Conservation (phyloP, 1,140 invertebrate species). For the Brachystomella parvula region DNA sequence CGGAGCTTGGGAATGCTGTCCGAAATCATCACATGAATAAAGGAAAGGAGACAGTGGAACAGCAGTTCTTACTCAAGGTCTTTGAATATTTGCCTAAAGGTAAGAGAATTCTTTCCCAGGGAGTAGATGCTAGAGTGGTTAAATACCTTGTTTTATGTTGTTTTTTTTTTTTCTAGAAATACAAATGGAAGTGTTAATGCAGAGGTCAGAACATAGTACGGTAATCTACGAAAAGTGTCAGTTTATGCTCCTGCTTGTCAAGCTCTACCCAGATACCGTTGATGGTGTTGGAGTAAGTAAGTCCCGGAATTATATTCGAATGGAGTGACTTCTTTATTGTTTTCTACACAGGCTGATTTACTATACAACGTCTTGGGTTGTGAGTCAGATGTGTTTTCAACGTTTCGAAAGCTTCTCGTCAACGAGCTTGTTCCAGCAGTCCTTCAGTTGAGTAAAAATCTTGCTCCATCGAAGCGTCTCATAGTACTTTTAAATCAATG, state of each 20-base stretch:
- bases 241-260: conserved; percentile 30
- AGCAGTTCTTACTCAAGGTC: conserved; percentile 27
- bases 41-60: conserved; percentile 22
- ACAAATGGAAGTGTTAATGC: conserved; percentile 32
- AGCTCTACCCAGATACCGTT: conserved; percentile 34
- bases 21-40: conserved; percentile 23
- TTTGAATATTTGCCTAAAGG: conserved; percentile 27
- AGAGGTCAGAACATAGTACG: conserved; percentile 21
- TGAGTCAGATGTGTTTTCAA: conserved; percentile 29
- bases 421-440: conserved; percentile 34
- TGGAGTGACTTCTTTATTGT: background rate
- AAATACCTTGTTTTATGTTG: background rate
- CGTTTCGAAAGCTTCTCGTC: conserved; percentile 30
- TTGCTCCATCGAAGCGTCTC: conserved; percentile 19
- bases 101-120: conserved; percentile 12
- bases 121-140: background rate
- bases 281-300: conserved; percentile 20
- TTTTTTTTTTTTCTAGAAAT: conserved; percentile 17
- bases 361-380: conserved; percentile 26
- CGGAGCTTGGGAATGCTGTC: conserved; percentile 29
- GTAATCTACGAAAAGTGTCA: conserved; percentile 33
- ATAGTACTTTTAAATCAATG: conserved; percentile 29
- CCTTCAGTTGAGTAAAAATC: conserved; percentile 23
- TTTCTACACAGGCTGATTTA: conserved; percentile 24
- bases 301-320: background rate